Conservation (phyloP, 1,140 invertebrate genomes). For the Brachionus koreanus region DNA sequence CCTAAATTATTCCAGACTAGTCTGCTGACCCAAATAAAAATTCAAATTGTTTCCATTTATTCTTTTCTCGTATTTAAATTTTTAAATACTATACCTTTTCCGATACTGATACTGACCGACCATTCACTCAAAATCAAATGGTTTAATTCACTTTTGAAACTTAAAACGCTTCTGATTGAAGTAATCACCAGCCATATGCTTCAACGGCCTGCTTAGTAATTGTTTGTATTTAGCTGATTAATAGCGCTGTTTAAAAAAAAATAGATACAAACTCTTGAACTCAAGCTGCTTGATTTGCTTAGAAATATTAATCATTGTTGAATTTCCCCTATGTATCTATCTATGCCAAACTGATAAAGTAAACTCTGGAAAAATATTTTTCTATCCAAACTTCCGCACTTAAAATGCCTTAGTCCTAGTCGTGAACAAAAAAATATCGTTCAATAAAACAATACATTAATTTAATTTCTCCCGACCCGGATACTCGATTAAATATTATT, state of each 20-base stretch:
- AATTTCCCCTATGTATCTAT: neutral
- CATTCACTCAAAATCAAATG: neutral
- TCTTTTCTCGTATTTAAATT: neutral
- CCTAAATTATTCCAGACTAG: conserved; percentile 34
- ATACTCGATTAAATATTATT: neutral
- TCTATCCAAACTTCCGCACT: neutral
- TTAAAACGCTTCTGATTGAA: neutral
- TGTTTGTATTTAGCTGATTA: neutral
- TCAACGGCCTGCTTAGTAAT: neutral
- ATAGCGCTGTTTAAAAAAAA: neutral
- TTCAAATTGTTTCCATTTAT: conserved; percentile 32
- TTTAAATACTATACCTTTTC: conserved; percentile 7
- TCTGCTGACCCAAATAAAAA: conserved; percentile 28
- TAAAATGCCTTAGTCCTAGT: neutral
- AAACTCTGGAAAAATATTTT: neutral
- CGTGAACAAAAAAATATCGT: neutral
- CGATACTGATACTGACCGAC: neutral
- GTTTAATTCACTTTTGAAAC: conserved; percentile 30
- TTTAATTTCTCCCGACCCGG: neutral
- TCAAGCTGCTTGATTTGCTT: neutral
- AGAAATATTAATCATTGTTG: neutral
- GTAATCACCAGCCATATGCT: neutral
- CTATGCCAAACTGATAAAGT: neutral
- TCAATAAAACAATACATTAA: neutral
- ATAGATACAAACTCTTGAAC: neutral